phyloP scores from a whole-genome alignment of 2,888 invertebrate genomes.

The Melanotus villosus region DNA sequence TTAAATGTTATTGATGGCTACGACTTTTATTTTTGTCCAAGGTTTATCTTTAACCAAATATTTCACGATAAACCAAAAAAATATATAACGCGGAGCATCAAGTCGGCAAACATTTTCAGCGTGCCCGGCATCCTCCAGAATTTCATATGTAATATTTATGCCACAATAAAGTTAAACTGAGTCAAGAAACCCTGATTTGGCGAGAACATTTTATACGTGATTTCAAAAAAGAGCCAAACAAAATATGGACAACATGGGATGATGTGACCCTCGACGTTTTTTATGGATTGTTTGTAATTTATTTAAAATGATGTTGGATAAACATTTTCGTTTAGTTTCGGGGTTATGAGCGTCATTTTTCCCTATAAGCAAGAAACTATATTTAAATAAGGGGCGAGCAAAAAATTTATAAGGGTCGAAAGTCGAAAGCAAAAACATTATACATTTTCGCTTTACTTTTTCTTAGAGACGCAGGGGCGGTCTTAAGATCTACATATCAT shows the following conservation, averaged over 20 bases:
- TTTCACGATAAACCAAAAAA: conserved; percentile 56
- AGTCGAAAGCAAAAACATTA: no score
- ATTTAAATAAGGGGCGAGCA: no score
- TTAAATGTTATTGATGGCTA: conserved; percentile 56
- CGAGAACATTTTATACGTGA: conserved; percentile 9
- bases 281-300: neutral
- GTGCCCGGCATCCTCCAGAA: conserved; percentile 33
- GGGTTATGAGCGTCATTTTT: no score
- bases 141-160: conserved; percentile 45
- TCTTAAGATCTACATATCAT: no score
- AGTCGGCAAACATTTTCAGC: conserved; percentile 47
- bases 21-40: conserved; percentile 54
- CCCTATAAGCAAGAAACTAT: no score
- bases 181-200: conserved; percentile 39
- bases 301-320: neutral
- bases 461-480: no score
- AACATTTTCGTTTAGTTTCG: no score
- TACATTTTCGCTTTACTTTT: no score
- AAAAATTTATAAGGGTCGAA: no score
- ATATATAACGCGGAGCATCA: conserved; percentile 54
- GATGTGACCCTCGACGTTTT: neutral
- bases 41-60: conserved; percentile 56
- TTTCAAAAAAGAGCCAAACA: neutral
- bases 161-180: conserved; percentile 38
- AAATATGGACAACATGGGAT: conserved; percentile 5